Evolutionary conservation across 37 sponge, comb jelly and placozoan species (phyloP).

Genomic region (Eunapius fragilis): DNA sequence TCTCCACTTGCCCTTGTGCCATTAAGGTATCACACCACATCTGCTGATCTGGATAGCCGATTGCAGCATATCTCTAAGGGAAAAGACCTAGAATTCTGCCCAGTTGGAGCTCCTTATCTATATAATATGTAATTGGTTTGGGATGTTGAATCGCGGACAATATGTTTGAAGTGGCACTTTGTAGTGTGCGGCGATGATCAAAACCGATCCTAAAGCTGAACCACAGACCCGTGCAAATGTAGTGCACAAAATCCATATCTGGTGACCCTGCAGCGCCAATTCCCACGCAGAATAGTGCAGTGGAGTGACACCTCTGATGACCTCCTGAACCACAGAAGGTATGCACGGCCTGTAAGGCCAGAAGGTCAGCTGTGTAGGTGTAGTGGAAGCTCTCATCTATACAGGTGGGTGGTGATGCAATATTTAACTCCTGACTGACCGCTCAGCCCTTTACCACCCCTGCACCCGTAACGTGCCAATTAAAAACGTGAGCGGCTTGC

Average conservation of each 20-base stretch:
- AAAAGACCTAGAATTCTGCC: constrained; percentile 23
- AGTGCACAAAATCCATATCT: constrained; percentile 5
- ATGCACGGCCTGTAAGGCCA: not conserved
- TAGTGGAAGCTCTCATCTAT: constrained; percentile 2
- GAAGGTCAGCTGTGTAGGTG: constrained; percentile 20
- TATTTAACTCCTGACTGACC: not conserved
- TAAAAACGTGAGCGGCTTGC: too few relatives aligned
- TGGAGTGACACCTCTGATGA: not conserved
- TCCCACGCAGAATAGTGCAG: not conserved
- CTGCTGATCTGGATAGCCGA: not conserved
- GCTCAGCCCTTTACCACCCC: not conserved
- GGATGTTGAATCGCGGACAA: not conserved
- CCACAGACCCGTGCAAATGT: not conserved
- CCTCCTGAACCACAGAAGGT: not conserved
- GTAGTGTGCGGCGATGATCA: not conserved
- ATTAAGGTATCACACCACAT: not conserved
- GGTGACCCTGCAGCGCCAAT: not conserved
- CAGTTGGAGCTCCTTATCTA: not conserved
- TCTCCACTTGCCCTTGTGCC: not conserved
- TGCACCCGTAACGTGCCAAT: not conserved
- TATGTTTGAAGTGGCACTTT: not conserved
- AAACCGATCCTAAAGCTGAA: too few relatives aligned
- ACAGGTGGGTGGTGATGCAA: not conserved
- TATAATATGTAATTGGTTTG: constrained; percentile 1
- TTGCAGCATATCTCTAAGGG: not conserved